Conservation (phyloP, 2,797 vertebrate genomes). For the Bovichtus diacanthus region DNA sequence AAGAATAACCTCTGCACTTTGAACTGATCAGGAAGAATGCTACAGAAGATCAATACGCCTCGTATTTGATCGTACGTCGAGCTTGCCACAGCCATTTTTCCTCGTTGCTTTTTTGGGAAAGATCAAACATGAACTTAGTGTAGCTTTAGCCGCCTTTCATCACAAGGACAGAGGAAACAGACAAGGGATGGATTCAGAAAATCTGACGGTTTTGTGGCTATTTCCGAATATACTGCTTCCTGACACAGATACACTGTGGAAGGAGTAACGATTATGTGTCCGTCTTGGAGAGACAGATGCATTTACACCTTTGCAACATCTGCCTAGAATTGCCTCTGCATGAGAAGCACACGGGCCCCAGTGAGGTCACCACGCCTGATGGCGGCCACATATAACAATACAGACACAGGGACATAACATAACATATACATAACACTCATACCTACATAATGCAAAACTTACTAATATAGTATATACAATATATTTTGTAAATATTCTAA, state of each 20-base stretch:
- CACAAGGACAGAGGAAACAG: neutral
- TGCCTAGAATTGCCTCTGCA: neutral
- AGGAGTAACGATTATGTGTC: neutral
- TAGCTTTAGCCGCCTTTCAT: neutral
- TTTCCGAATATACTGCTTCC: neutral
- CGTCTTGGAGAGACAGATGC: neutral
- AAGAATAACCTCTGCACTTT: neutral
- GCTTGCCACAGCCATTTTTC: neutral
- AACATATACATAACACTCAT: no score
- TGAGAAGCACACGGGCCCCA: neutral
- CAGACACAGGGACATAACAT: no score
- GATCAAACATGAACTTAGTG: neutral
- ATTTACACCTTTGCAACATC: neutral
- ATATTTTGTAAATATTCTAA: neutral
- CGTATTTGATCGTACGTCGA: neutral
- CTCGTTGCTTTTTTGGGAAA: neutral
- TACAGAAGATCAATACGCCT: neutral
- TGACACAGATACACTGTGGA: neutral
- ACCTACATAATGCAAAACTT: no score
- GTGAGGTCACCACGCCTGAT: neutral
- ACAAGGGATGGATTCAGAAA: no score
- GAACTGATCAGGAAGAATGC: neutral
- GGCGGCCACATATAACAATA: neutral
- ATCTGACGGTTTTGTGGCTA: neutral
- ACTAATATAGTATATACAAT: neutral